Evolutionary conservation across 2,888 invertebrate species (phyloP).

Genomic region (Caenorhabditis sp.): DNA sequence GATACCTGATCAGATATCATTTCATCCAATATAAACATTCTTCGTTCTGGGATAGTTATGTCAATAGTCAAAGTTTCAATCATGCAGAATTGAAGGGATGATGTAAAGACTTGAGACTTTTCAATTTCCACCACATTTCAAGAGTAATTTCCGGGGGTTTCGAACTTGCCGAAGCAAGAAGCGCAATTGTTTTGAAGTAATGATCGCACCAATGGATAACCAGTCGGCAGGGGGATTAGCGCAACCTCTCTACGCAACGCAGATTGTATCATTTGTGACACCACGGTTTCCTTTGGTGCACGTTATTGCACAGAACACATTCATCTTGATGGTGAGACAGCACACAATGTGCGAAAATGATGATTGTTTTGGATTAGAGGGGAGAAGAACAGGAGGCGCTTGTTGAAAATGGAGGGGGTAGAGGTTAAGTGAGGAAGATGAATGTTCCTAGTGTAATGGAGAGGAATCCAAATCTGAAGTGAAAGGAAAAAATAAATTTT

Average conservation of each 20-base stretch:
- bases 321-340: constrained; percentile 37
- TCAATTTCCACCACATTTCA: constrained; percentile 5
- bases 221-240: constrained; percentile 33
- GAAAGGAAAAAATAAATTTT: too few species aligned
- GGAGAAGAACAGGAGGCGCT: background rate
- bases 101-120: background rate
- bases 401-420: background rate
- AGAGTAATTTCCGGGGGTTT: constrained; percentile 1
- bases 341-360: background rate
- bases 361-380: constrained; percentile 27
- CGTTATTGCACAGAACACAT: constrained; percentile 8
- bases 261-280: constrained; percentile 46
- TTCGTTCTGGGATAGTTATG: background rate
- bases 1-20: constrained; percentile 26
- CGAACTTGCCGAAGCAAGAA: background rate
- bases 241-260: too few species aligned
- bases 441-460: background rate
- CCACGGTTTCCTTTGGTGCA: constrained; percentile 9
- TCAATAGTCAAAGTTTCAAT: too few species aligned
- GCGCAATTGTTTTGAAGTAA: constrained; percentile 12
- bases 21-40: constrained; percentile 18
- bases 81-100: too few species aligned
- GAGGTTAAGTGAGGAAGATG: constrained; percentile 4
- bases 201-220: constrained; percentile 3
- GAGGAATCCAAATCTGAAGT: background rate